Evolutionary conservation across 2,797 vertebrate species (phyloP).

Genomic region (Sebastes matsubarae): DNA sequence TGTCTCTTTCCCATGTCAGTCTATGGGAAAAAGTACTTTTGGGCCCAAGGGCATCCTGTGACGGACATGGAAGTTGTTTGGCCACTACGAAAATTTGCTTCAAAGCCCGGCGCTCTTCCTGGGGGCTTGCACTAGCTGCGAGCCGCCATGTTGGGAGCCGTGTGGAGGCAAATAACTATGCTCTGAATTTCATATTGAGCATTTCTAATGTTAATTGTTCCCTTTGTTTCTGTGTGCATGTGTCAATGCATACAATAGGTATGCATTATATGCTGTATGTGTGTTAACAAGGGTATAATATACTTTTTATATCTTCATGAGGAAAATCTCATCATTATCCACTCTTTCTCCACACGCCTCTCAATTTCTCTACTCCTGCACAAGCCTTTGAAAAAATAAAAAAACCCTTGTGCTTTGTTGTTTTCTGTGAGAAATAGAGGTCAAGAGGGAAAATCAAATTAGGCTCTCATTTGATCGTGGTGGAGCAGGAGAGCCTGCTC

Average conservation of each 20-base stretch:
- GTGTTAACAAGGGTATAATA: neutral
- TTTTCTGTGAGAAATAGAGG: slow-evolving; percentile 69
- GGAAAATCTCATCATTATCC: slow-evolving; percentile 35
- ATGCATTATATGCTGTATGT: neutral
- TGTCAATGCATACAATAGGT: neutral
- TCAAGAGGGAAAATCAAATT: slow-evolving; percentile 79
- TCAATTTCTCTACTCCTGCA: slow-evolving; percentile 14
- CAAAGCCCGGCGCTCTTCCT: too few species aligned
- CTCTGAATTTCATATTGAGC: neutral
- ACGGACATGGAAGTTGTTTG: too few species aligned
- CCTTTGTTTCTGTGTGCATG: neutral
- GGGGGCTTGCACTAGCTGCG: too few species aligned
- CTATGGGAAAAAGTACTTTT: too few species aligned
- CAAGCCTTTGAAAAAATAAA: slow-evolving; percentile 44
- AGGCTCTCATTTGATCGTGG: slow-evolving; percentile 70
- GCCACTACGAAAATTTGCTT: too few species aligned
- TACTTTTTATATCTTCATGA: neutral
- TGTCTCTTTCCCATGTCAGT: too few species aligned
- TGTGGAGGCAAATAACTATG: neutral
- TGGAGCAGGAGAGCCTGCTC: slow-evolving; percentile 58
- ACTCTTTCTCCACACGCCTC: slow-evolving; percentile 15
- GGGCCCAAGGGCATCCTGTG: too few species aligned
- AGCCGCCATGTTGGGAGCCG: neutral
- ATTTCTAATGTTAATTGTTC: fast-evolving
- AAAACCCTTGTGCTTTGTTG: slow-evolving; percentile 49